Percentiles rank a stretch among this genome's conserved stretches.
These are phyloP conservation scores for Taphrorychus bicolor DNA, from an alignment of 2,888 invertebrate genomes.

Conservation along the genomic window DNA sequence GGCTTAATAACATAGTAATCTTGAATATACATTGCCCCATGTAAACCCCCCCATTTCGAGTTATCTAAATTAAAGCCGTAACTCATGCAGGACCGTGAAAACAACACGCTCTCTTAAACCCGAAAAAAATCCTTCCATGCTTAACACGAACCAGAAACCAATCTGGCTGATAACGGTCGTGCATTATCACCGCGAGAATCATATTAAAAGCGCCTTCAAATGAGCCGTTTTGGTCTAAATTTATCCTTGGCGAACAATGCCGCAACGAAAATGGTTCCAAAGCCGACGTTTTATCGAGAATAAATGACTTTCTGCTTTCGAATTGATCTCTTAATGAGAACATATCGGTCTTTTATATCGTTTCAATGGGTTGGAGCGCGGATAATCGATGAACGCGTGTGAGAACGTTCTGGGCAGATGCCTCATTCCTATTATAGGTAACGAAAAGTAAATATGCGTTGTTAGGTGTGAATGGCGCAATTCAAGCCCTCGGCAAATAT, in stretches of 20 bases:
- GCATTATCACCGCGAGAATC: constrained; percentile 25
- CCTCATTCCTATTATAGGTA: neutral
- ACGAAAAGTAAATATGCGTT: constrained; percentile 7
- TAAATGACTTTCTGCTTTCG: constrained; percentile 18
- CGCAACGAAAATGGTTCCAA: constrained; percentile 8
- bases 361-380: neutral
- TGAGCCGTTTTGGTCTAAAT: constrained; percentile 24
- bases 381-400: neutral
- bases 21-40: neutral
- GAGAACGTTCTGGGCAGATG: neutral
- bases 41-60: neutral
- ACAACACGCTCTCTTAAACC: constrained; percentile 2
- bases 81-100: neutral
- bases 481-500: constrained; percentile 19
- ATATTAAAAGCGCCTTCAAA: constrained; percentile 23
- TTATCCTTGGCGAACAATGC: constrained; percentile 16
- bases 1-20: no score
- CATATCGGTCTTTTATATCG: constrained; percentile 1
- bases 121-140: constrained; percentile 18
- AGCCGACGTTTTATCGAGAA: constrained; percentile 24
- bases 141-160: constrained; percentile 21
- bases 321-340: constrained; percentile 25
- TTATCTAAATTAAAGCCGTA: constrained; percentile 1
- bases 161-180: constrained; percentile 17
- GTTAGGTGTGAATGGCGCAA: constrained; percentile 1